phyloP scores from a whole-genome alignment of 2,113 vertebrate genomes.

The Eudyptes chrysolophus region DNA sequence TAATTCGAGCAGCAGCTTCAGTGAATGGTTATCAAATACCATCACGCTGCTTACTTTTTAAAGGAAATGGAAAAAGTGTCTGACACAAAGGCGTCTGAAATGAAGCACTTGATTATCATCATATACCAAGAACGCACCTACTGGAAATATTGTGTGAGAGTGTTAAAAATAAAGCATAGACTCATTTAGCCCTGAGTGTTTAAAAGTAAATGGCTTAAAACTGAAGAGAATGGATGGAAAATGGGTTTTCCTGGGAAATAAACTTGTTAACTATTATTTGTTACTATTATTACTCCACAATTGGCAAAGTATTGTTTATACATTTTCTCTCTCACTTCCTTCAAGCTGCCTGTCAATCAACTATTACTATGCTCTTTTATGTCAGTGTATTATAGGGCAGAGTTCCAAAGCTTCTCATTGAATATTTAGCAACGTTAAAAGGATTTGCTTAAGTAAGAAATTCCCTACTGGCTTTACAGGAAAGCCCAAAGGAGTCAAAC shows the following conservation, averaged over 20 bases:
- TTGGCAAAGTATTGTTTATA: background rate
- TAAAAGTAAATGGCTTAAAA: background rate
- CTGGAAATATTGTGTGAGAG: background rate
- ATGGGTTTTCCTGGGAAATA: background rate
- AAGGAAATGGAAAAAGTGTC: constrained; percentile 28
- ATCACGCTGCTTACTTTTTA: background rate
- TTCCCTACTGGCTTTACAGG: background rate
- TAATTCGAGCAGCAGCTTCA: background rate
- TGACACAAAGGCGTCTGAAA: background rate
- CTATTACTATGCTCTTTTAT: background rate
- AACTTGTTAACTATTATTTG: background rate
- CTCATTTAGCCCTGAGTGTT: background rate
- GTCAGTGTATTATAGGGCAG: background rate
- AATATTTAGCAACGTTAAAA: background rate
- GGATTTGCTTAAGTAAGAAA: background rate
- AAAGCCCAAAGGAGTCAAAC: background rate
- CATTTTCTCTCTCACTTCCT: background rate
- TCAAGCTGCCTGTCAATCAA: background rate
- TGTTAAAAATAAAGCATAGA: constrained; percentile 1
- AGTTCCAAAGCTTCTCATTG: background rate
- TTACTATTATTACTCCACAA: background rate
- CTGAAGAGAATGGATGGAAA: background rate
- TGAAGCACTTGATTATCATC: background rate
- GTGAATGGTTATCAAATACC: background rate
- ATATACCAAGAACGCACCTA: background rate